A percentile compares a stretch with the other conserved stretches of the same genome.
phyloP scores from a whole-genome alignment of 2,113 vertebrate genomes.

The Cettia cetti region DNA sequence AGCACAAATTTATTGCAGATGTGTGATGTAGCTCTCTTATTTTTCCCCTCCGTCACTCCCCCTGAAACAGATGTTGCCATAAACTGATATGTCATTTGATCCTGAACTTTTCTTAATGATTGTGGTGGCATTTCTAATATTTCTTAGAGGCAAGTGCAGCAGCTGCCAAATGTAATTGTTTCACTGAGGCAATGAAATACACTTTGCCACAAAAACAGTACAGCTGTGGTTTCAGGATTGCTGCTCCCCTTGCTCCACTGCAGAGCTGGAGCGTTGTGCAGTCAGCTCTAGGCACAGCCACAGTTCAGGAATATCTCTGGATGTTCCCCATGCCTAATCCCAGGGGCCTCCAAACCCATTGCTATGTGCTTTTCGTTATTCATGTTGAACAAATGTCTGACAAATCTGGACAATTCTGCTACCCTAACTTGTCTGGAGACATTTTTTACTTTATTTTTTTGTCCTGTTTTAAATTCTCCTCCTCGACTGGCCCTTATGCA shows the following conservation, averaged over 20 bases:
- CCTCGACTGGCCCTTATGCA: background rate
- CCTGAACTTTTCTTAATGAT: constrained; percentile 41
- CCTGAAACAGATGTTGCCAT: constrained; percentile 13
- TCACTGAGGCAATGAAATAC: background rate
- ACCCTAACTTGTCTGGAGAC: background rate
- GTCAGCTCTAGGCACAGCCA: background rate
- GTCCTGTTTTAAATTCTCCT: background rate
- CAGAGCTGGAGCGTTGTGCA: background rate
- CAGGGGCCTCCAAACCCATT: background rate
- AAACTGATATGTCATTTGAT: background rate
- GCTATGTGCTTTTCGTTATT: background rate
- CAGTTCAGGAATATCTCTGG: background rate
- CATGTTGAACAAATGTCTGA: background rate
- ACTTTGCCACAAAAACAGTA: background rate
- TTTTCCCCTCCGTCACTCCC: background rate
- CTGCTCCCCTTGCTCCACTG: background rate
- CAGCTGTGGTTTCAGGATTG: background rate
- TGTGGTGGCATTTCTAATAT: constrained; percentile 32
- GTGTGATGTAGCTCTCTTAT: background rate
- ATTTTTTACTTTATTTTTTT: background rate
- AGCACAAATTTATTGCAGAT: background rate
- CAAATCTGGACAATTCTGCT: background rate
- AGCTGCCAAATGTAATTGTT: background rate
- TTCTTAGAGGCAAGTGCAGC: constrained; percentile 26
- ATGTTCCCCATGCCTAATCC: background rate